Evolutionary conservation across 2,888 invertebrate species (phyloP), one percentile per base, ranked within the genome.

Genomic region (Cryptus viduatorius): DNA sequence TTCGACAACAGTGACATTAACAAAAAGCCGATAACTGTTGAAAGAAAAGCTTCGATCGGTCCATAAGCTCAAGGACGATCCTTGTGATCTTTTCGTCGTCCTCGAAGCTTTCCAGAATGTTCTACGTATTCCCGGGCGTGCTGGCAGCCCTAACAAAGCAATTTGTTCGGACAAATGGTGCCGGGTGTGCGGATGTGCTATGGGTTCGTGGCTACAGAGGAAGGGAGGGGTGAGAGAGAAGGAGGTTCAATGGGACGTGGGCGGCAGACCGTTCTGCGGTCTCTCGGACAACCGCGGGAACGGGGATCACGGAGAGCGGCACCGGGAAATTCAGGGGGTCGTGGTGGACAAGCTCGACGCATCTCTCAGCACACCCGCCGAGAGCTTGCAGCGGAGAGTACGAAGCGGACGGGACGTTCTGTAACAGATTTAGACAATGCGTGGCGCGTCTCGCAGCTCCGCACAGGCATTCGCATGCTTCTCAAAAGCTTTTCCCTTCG

Each of bases 161-260:
- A 87, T 87, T 87, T 86, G 85, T 84, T 86, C 84, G 86, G 83
- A 86, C 85, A 86, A 86, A 87, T 86, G 87, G 81, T 83, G 81
- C 82, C 75, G 79, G 64, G 77, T 80, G 69, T 46, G 56, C 44
- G 64, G 64, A 77, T 80, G 69, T 46, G 56, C 44, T 59, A 65
- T 80, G 72, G 37, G 42, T 81, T 37, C 61, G 69, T n/a, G 69
- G 48, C 50, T 44, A 24, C 19, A 42, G 78, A 46, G 3, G 53
- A 46, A 48, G 29, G 29, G 14, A 16, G 50, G n/a, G 10, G 65
- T 37, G 37, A 7, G 31, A 8, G 67, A 19, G 56, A 19, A 37
- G 14, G 16, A 53, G 29, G 56, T 12, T 42, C 56, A 72, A 19
- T 53, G 37, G 16, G 59, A 73, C 56, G 73, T 75, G 78, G 78